Base-by-base conservation (phyloP, 30 jellyfish, hydroid and myxozoan genomes). In the Aurelia aurita complex sp. Pacific region DNA sequence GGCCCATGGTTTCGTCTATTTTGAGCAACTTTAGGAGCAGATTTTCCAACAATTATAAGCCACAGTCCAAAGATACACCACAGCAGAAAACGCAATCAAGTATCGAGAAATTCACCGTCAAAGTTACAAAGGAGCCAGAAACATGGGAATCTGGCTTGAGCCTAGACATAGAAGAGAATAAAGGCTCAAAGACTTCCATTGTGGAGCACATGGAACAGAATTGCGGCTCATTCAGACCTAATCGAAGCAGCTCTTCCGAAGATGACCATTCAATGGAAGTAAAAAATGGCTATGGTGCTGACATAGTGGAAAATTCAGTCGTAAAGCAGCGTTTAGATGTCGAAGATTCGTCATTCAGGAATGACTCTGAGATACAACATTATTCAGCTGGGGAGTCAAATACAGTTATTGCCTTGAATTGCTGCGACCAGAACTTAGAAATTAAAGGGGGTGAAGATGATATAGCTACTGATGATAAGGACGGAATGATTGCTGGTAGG, bases 41-140 rank as follows among this genome's bases (percentile, higher is more conserved):
- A 33, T 84, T 84, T 65, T 32, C 81, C 67, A 51, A 68, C 15
- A 34, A 59, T 18, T 55, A 43, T 59, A 55, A 13, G 59, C 67
- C 67, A 33, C n/a, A 34, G 38, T 17, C 33, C 18, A 9, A 19
- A 19, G 46, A 10, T 77, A 70, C 42, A 2, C 40, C 38, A 29
- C 16, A 42, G 13, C 33, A 55, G 9, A 62, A 67, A 5, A 54
- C 38, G 18, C 93, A 84, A 42, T 38, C 71, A 16, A 53, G 74
- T 19, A 84, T 84, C 14, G 93, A 84, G 5, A 84, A 36, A 38
- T 84, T 84, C 67, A 50, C 87, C 1, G 13, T 52, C 52, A 74
- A 77, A 51, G 40, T 84, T 2, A 0, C 68, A 35, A 81, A 69
- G 59, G 82, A 80, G 29, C 68, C 42, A 0, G 83, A 18, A 10